A percentile compares a stretch with the other conserved stretches of the same genome.
Conservation (phyloP, 2,888 invertebrate genomes). For the Crematogaster levior region DNA sequence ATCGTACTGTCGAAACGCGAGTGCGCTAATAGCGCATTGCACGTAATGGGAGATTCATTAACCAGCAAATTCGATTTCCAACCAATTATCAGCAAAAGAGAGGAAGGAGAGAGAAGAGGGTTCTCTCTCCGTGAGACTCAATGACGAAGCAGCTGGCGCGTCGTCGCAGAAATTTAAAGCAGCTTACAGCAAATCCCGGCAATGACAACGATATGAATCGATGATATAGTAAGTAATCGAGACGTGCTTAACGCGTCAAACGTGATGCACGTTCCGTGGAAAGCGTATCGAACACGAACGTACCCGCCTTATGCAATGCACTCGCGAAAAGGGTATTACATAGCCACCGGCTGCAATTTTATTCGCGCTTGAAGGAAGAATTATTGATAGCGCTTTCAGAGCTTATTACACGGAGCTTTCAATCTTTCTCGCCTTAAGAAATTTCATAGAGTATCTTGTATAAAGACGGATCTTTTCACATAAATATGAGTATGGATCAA, state of each 20-base stretch:
- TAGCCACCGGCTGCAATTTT: constrained; percentile 45
- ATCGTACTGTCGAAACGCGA: constrained; percentile 5
- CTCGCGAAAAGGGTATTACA: constrained; percentile 22
- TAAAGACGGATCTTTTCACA: constrained; percentile 6
- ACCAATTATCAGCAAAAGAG: constrained; percentile 22
- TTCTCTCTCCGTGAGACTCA: constrained; percentile 1
- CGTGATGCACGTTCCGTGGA: constrained; percentile 34
- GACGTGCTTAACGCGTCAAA: constrained; percentile 47
- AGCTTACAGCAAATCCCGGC: constrained; percentile 33
- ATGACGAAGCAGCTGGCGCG: constrained; percentile 3
- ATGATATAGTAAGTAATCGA: constrained; percentile 49
- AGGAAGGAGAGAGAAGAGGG: not conserved
- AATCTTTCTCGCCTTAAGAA: constrained; percentile 18
- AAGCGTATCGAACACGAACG: constrained; percentile 28
- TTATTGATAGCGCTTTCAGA: constrained; percentile 35
- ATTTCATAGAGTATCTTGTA: constrained; percentile 9
- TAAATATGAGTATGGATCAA: not conserved
- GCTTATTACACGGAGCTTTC: constrained; percentile 23
- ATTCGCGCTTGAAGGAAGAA: constrained; percentile 28
- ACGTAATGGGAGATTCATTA: constrained; percentile 46
- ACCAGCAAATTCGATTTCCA: constrained; percentile 42
- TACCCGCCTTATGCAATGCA: not conserved
- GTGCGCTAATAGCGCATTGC: constrained; percentile 33
- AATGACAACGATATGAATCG: constrained; percentile 37
- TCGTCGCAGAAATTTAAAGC: constrained; percentile 47